Base-by-base conservation (phyloP, 1,140 invertebrate genomes). In the Drosophila funebris region DNA sequence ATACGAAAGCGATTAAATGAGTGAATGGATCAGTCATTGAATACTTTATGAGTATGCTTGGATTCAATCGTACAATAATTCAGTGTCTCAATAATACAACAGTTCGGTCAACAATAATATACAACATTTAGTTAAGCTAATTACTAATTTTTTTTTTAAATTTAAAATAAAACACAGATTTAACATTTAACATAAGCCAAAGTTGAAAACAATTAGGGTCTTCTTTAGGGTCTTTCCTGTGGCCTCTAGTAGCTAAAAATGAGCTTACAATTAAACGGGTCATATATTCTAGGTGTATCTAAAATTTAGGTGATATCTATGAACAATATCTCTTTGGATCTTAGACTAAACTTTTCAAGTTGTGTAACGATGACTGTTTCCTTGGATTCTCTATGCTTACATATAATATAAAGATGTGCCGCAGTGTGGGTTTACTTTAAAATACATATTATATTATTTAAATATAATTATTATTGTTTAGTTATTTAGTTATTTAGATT, bases 201-300 rank as follows among this genome's bases (percentile, higher is more conserved):
- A 66, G 43, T 29, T 60, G 13, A 57, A 27, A 67, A 33, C 29
- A 74, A 46, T 67, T 63, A 52, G 27, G 44, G 3, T 39, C 13
- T 18, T 53, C 60, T 50, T 20, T 70, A 33, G 61, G 44, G 57
- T 60, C 53, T 54, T 24, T 64, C n/a, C 4, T 39, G 13, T 68
- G 57, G 36, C 20, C 52, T 48, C 57, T 80, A 73, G 44, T 85
- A 33, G 36, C 67, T 79, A 70, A 48, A 50, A 84, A 57, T 83
- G 80, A 79, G 77, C 77, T 84, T 84, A 84, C 50, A 73, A 29
- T 44, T 73, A 73, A 76, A 84, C 60, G 73, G 62, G 33, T 54
- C 56, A 41, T 11, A 56, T 60, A 61, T 57, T 41, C 64, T 44
- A 54, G 46, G 73, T 82, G 78, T 73, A 44, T 67, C 43, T 76